phyloP scores from a whole-genome alignment of 2,113 vertebrate species.

The Cacatua alba region DNA sequence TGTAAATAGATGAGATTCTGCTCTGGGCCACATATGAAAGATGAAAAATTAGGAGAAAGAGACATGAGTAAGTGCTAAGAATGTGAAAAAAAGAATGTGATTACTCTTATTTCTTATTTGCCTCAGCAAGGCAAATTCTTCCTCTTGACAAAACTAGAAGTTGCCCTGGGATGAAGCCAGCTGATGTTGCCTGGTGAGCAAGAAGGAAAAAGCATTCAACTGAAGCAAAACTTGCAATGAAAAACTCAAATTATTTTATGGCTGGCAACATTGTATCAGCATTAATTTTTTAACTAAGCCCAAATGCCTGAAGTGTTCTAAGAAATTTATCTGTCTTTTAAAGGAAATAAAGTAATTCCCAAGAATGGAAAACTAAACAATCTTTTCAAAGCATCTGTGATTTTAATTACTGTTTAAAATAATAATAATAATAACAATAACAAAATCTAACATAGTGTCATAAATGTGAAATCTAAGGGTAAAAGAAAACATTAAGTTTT shows the following conservation, averaged over 20 bases:
- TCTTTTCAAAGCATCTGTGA: background rate
- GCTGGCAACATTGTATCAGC: background rate
- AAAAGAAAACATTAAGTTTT: background rate
- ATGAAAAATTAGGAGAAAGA: slow-evolving; percentile 58
- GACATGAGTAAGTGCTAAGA: background rate
- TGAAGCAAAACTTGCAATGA: background rate
- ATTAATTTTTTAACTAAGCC: background rate
- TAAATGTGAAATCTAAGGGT: background rate
- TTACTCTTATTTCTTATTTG: background rate
- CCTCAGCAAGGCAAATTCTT: background rate
- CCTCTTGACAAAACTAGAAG: background rate
- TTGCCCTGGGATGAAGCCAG: background rate
- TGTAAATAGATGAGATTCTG: slow-evolving; percentile 61
- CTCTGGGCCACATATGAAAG: slow-evolving; percentile 36
- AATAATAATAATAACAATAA: background rate
- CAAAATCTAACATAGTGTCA: background rate
- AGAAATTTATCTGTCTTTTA: background rate
- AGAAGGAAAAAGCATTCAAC: background rate
- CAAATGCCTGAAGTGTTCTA: background rate
- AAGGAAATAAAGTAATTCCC: background rate
- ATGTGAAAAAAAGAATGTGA: background rate
- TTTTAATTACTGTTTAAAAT: background rate
- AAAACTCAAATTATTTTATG: background rate
- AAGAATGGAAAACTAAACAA: background rate
- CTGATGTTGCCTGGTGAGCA: background rate